Base-by-base conservation (phyloP, 2,797 vertebrate genomes). In the Triplophysa yarkandensis region DNA sequence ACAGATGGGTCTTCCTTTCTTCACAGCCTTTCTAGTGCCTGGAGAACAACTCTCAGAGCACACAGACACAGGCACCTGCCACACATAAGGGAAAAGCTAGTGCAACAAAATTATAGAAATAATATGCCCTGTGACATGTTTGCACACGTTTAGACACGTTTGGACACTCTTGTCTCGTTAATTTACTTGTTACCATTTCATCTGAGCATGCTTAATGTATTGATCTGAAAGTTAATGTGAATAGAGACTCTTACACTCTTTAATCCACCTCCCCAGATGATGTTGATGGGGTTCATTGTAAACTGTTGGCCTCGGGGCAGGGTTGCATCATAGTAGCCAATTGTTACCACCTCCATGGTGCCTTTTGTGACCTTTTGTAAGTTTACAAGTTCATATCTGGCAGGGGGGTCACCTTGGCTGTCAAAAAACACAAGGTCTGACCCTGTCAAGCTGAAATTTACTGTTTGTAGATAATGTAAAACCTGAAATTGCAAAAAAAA, bases 271-370 rank as follows among this genome's bases (percentile, higher is more conserved):
- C 55, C 77, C 84, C 83, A 86, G 46, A 84, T 71, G 61, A 79
- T 81, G 14, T 66, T 43, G 65, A 71, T 8, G 58, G 57, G 74
- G 39, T 78, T 83, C 63, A 86, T 81, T 36, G 23, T 67, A 39
- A 89, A 79, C 17, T 76, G 74, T 50, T 9, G 68, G 3, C 71
- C 69, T 52, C 2, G n/a, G 23, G 82, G 77, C 43, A 77, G 39
- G 64, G 78, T 77, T 77, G 80, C 83, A 76, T 87, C 82, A 76
- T 87, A 88, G 52, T 77, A 32, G 25, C 82, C 88, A 28, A 87
- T 68, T 30, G 78, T 84, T 50, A 70, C 77, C 19, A 82, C 80
- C 6, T 75, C 63, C 21, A 84, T 80, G 2, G 62, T 71, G 19
- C 71, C 80, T 63, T 84, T 81, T 4, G 66, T 62, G 34, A 76